Evolutionary conservation across 2,888 invertebrate species (phyloP), one percentile per base, ranked within the genome.

Genomic region (Auanema freiburgensis): DNA sequence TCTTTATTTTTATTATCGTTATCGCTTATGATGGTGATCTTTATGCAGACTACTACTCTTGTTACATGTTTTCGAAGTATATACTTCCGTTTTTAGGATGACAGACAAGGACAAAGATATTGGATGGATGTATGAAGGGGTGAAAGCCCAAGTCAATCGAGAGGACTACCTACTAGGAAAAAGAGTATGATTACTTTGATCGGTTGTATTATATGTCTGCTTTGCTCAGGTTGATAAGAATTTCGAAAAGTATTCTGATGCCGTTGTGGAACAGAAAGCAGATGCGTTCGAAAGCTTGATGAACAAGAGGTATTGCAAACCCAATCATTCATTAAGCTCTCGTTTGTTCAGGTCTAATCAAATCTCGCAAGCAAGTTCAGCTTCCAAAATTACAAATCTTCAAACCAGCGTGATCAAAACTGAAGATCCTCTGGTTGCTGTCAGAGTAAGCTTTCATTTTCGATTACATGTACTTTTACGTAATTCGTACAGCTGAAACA

Each of bases 141-240:
- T 74, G 18, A 80, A 80, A 59, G 69, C 78, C 10, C 59, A 67
- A 25, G 78, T 78, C 0, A 79, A 80, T 46, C 63, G 79, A 24
- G 80, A 80, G 61, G 80, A 80, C 46, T 80, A 80, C 65, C 57
- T 80, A 51, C 69, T 80, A 14, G 80, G 80, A 55, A 80, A 80
- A 57, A 72, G 69, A 63, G 79, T 79, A 18, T 23, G 25, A 4
- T 66, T 50, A 51, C 14, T 40, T 65, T 49, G 10, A 21, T 57
- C 40, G 11, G n/a, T 18, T 54, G 11, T 24, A 42, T 16, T 57
- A 50, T 61, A 60, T 16, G 18, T n/a, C 24, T 41, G 24, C 24
- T 16, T 51, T 62, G 51, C 67, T 52, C 43, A 78, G 77, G 70
- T 80, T 44, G 79, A 80, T 57, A 79, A 76, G 61, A 80, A 80